These are phyloP conservation scores for Perizoma flavofasciatum DNA, from an alignment of 2,888 invertebrate genomes.

Conservation along the genomic window DNA sequence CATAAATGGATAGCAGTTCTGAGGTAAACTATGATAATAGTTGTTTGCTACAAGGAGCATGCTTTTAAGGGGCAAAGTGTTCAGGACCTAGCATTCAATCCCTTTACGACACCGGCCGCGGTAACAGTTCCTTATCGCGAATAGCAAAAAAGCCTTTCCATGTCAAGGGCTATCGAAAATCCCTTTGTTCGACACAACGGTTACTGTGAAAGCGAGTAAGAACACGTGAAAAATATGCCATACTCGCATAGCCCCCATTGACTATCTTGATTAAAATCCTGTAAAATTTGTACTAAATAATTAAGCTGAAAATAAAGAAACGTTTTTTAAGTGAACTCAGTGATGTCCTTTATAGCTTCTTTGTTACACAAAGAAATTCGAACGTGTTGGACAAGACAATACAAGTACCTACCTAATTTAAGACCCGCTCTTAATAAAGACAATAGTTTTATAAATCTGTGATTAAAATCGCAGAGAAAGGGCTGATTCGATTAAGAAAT, in stretches of 20 bases:
- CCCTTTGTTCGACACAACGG: conserved; percentile 63
- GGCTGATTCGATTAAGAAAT: conserved; percentile 3
- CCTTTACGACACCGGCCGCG: conserved; percentile 54
- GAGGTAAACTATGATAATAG: conserved; percentile 43
- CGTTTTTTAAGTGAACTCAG: no score
- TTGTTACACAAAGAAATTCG: conserved; percentile 20
- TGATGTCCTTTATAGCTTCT: conserved; percentile 4
- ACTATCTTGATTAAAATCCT: conserved; percentile 22
- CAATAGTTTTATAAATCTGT: conserved; percentile 5
- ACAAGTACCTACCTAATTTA: conserved; percentile 13
- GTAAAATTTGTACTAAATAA: neutral
- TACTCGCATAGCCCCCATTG: conserved; percentile 24
- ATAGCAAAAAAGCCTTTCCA: conserved; percentile 78
- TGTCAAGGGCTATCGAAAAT: conserved; percentile 77
- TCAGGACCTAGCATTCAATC: conserved; percentile 53
- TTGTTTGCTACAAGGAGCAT: conserved; percentile 47
- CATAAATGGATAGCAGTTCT: conserved; percentile 27
- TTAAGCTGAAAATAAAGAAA: no score
- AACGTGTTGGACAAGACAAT: conserved; percentile 11
- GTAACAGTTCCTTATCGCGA: conserved; percentile 69
- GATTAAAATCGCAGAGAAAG: conserved; percentile 4
- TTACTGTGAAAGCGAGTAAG: conserved; percentile 43
- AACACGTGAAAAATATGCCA: conserved; percentile 30
- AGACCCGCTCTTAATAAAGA: conserved; percentile 3
- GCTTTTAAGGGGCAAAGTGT: conserved; percentile 65